Evolutionary conservation across 2,797 vertebrate species (phyloP), one percentile per base, ranked within the genome.

Genomic region (Xenentodon cancila): DNA sequence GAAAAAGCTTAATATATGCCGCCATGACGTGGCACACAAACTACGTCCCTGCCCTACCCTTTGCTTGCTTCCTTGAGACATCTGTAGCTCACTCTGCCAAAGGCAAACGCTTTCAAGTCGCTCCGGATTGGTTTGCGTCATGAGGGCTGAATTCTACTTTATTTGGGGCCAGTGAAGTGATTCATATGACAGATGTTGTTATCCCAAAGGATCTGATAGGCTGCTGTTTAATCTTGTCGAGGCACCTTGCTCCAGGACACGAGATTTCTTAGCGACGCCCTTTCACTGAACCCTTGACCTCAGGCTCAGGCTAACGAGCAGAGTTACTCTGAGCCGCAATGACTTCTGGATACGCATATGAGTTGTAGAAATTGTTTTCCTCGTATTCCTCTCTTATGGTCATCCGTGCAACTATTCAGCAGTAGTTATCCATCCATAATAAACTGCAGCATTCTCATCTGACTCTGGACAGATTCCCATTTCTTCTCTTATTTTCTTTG

Each of bases 101-200:
- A 84, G 83, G 86, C 84, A 82, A 82, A 80, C 48, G 30, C 73
- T 86, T 90, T 88, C 54, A 88, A 79, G 80, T 77, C 50, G 64
- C 75, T 79, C n/a, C 57, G 73, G 71, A 88, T 85, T 62, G 85
- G 61, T 71, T 76, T 79, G 78, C 43, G 64, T 84, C 84, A 88
- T 79, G 65, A 82, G 64, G 59, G 45, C 52, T 81, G 82, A 87
- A 87, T 86, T 75, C 42, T 16, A 87, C 82, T 90, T 84, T 88
- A 85, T 71, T 66, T 42, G 46, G 71, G 55, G 73, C 50, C 53
- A 54, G 59, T 84, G 70, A 89, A 89, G 84, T 80, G 80, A 77
- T 74, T 88, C 60, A 84, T 85, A 85, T 88, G 77, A 84, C 88
- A 88, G 87, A 88, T 90, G 89, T 87, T 89, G 89, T 87, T 89